Percentiles rank a stretch among this genome's conserved stretches.
Conservation (phyloP, 2,888 invertebrate genomes). For the Ophonus ardosiacus region DNA sequence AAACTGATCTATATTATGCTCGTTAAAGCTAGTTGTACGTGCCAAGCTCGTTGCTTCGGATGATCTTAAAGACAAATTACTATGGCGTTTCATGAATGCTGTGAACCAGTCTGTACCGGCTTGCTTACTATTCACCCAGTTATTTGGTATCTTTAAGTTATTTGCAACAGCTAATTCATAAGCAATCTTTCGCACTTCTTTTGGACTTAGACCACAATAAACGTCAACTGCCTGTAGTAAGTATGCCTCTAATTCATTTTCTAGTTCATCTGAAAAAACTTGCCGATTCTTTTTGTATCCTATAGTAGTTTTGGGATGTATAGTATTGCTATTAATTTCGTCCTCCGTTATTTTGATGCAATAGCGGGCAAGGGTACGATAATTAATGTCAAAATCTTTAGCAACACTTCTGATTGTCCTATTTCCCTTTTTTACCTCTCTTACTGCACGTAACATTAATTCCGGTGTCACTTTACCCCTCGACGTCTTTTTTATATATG, state of each 20-base stretch:
- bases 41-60: slow-evolving; percentile 69
- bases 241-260: slow-evolving; percentile 61
- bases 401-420: too few species aligned
- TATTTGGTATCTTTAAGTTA: slow-evolving; percentile 64
- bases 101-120: slow-evolving; percentile 69
- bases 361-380: too few species aligned
- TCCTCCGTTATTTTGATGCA: too few species aligned
- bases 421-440: too few species aligned
- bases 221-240: slow-evolving; percentile 60
- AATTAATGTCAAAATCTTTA: too few species aligned
- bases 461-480: too few species aligned
- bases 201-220: slow-evolving; percentile 66
- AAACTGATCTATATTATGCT: slow-evolving; percentile 65
- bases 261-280: too few species aligned
- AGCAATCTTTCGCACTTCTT: slow-evolving; percentile 67
- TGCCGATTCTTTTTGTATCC: too few species aligned
- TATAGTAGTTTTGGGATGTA: too few species aligned
- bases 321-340: too few species aligned
- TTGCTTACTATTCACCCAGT: slow-evolving; percentile 65
- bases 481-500: too few species aligned
- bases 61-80: slow-evolving; percentile 66
- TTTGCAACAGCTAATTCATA: slow-evolving; percentile 66
- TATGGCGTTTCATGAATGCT: slow-evolving; percentile 67
- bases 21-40: slow-evolving; percentile 68
- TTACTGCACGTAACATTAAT: too few species aligned